Percentiles rank a stretch among this genome's conserved stretches.
Conservation (phyloP, 2,113 vertebrate species). For the Microcebus griseorufus region DNA sequence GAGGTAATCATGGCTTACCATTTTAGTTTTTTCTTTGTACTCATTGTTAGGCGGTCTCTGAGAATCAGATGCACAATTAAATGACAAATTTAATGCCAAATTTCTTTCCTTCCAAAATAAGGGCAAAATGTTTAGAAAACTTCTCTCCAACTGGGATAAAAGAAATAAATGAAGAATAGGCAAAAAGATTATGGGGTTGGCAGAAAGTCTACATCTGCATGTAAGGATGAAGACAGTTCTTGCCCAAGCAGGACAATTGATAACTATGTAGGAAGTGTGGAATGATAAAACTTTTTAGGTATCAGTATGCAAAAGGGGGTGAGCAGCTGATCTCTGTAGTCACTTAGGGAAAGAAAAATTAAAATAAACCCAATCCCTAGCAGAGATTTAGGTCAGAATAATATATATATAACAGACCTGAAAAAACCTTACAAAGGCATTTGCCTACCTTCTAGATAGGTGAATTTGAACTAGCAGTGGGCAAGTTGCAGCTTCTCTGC, state of each 20-base stretch:
- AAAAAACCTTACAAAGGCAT: background rate
- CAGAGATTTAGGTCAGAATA: background rate
- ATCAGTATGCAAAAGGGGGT: background rate
- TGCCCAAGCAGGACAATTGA: background rate
- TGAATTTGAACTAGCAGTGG: background rate
- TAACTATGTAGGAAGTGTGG: background rate
- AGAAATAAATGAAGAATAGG: background rate
- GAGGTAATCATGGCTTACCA: background rate
- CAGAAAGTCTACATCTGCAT: background rate
- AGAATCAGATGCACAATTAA: conserved; percentile 3
- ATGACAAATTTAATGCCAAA: background rate
- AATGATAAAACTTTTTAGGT: background rate
- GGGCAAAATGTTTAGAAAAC: background rate
- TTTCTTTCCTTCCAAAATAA: conserved; percentile 25
- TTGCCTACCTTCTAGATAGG: background rate
- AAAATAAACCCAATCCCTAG: background rate
- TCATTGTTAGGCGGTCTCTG: background rate
- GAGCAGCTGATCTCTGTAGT: background rate
- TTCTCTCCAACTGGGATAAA: background rate
- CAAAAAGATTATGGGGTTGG: background rate
- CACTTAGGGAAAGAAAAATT: background rate
- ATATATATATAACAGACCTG: background rate
- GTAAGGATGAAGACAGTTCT: background rate
- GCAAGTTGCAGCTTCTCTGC: background rate
- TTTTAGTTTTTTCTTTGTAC: background rate